Conservation (phyloP, 2,113 vertebrate species). For the Trematomus loennbergii region DNA sequence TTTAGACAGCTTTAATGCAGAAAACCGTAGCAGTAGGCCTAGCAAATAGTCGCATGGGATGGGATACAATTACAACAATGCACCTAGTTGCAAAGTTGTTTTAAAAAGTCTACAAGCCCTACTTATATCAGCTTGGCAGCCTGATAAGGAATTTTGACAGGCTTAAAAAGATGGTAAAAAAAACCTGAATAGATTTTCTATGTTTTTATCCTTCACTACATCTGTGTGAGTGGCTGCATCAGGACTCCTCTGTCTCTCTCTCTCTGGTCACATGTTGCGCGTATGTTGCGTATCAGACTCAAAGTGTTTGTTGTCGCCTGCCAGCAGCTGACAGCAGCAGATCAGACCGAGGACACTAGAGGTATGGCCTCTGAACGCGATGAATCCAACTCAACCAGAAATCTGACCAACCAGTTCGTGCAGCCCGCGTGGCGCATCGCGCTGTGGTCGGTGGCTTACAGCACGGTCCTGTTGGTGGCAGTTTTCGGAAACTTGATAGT, state of each 20-base stretch:
- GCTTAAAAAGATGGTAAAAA: not conserved
- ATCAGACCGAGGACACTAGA: not conserved
- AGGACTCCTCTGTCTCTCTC: constrained; percentile 10
- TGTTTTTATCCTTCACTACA: not conserved
- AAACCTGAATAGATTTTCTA: too few species aligned
- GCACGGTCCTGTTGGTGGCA: constrained; percentile 89
- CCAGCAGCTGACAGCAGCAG: not conserved
- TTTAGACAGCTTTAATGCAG: constrained; percentile 2
- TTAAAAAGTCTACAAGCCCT: not conserved
- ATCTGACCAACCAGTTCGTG: constrained; percentile 90
- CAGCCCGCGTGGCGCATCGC: constrained; percentile 94
- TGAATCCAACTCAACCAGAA: constrained; percentile 73
- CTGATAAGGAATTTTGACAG: not conserved
- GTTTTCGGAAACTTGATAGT: constrained; percentile 94
- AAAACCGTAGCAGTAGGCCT: not conserved
- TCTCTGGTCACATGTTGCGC: constrained; percentile 28
- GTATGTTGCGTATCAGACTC: constrained; percentile 7
- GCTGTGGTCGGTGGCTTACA: constrained; percentile 94
- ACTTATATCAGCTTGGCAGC: not conserved
- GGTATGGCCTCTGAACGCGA: constrained; percentile 74
- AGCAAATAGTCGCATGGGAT: not conserved
- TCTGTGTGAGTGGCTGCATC: constrained; percentile 17
- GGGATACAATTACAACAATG: not conserved
- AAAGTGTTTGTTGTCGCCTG: constrained; percentile 5
- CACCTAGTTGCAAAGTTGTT: not conserved